These are phyloP conservation scores for Brachionus rotundiformis DNA, from an alignment of 1,140 invertebrate genomes.

Conservation along the genomic window DNA sequence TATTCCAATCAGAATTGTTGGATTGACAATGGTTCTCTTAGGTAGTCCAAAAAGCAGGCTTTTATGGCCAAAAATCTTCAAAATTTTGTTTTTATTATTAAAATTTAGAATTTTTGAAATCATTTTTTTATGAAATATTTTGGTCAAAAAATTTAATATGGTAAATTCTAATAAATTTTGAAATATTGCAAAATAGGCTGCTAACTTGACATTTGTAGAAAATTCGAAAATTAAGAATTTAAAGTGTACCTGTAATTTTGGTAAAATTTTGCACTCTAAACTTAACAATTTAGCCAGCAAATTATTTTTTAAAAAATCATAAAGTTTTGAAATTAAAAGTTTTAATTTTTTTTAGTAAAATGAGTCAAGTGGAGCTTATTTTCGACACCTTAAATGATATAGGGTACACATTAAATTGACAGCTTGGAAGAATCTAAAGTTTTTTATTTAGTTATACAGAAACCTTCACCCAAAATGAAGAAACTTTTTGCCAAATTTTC, in stretches of 20 bases:
- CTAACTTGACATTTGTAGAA: neutral
- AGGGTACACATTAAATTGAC: neutral
- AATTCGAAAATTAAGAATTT: neutral
- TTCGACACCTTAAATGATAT: constrained; percentile 16
- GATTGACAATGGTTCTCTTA: neutral
- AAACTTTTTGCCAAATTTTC: constrained; percentile 18
- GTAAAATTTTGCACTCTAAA: neutral
- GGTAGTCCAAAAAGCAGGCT: neutral
- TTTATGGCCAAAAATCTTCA: neutral
- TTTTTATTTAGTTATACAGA: constrained; percentile 16
- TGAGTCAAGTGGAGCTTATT: constrained; percentile 24
- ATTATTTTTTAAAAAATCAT: neutral
- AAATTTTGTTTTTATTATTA: constrained; percentile 18
- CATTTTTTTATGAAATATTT: constrained; percentile 8
- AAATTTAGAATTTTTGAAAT: constrained; percentile 1
- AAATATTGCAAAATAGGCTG: constrained; percentile 18
- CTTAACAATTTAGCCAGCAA: neutral
- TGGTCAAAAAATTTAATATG: neutral
- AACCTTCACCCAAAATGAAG: neutral
- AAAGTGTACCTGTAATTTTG: neutral
- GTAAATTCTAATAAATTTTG: constrained; percentile 26
- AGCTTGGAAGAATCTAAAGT: neutral
- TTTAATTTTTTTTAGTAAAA: constrained; percentile 2
- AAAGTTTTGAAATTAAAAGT: constrained; percentile 37
- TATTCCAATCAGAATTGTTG: neutral